Base-by-base conservation (phyloP, 2,113 vertebrate genomes). In the Tretioscincus oriximinensis region DNA sequence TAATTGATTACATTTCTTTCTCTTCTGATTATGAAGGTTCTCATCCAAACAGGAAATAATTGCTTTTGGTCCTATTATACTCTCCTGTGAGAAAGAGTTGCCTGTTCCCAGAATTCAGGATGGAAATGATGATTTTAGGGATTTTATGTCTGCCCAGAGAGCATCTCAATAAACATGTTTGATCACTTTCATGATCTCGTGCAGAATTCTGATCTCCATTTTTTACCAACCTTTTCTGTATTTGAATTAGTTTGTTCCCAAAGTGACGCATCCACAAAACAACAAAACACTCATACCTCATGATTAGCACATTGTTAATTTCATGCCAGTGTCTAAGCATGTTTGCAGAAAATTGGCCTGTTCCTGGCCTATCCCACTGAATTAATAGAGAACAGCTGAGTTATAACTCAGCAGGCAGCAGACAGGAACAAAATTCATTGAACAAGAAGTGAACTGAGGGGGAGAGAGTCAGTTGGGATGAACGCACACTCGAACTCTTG, bases 211-310 rank as follows among this genome's bases (percentile, higher is more conserved):
- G 31, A 11, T 35, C 12, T 61, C 49, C 64, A 28, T 28, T 60
- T 75, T 75, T 1, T 68, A 81, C 29, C 12, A 29, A 47, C 8
- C 11, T 75, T 51, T 76, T 60, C 14, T 45, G 20, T 54, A 47
- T 66, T 74, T n/a, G n/a, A 12, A 8, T 29, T 66, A 64, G 28
- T 31, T 41, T 72, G 60, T 61, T 66, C 9, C 64, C 66, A 35
- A 84, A 78, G 22, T 9, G 26, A 35, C 35, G 61, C 61, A 78
- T 64, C 76, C 63, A 47, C 26, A 41, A 72, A 47, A 71, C 70
- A 26, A 74, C 47, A 73, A 74, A n/a, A 68, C 63, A 61, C 26
- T 60, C 63, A 78, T 73, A 67, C 21, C 68, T 47, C 29, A 69
- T 68, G 51, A 74, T 73, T 47, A 67, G 68, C 21, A 61, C 58